Base-by-base conservation (phyloP, 2,888 invertebrate genomes). In the Tiliacea aurago region DNA sequence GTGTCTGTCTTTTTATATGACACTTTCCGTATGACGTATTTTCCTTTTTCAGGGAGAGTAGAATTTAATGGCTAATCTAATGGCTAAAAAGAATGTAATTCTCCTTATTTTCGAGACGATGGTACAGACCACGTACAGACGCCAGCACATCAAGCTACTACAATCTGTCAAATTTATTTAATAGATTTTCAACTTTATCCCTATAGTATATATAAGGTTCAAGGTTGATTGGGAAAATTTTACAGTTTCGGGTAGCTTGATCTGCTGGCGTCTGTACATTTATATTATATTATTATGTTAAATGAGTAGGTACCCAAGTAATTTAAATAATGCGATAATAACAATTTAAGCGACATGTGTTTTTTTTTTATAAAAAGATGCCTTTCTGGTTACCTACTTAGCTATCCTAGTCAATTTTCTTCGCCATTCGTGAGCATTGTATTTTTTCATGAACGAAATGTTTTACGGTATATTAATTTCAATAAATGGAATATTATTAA, bases 401-500 rank as follows among this genome's bases (percentile, higher is more conserved):
- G 2, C n/a, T 55, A 13, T 13, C 13, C 5, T 20, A 41, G 37
- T 0, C n/a, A 47, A 20, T 23, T 76, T 33, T 6, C 15, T n/a
- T 53, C 10, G 45, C 28, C 15, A 41, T 59, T 33, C 49, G 4
- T 23, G 15, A 33, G 23, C 28, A 15, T 28, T 51, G 7, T 20
- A 41, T n/a, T 55, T 61, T 43, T 9, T 23, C 5, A 61, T 3
- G n/a, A 15, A 15, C 9, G 0, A 47, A 53, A 51, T 28, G 15
- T 70, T 78, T 56, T 20, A 75, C 79, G 61, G 55, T 70, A 37
- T 71, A 76, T 62, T 56, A 62, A 70, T 62, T 78, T 55, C 20
- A 61, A n/a, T 23, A 33, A 37, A 37, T 43, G 56, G 55, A 71
- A 37, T 79, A 62, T 71, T 56, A 56, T 62, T 79, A 71, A 73